Evolutionary conservation across 2,888 invertebrate genomes (phyloP), one percentile per base, ranked within the genome.

Genomic region (Pristionchus fissidentatus): DNA sequence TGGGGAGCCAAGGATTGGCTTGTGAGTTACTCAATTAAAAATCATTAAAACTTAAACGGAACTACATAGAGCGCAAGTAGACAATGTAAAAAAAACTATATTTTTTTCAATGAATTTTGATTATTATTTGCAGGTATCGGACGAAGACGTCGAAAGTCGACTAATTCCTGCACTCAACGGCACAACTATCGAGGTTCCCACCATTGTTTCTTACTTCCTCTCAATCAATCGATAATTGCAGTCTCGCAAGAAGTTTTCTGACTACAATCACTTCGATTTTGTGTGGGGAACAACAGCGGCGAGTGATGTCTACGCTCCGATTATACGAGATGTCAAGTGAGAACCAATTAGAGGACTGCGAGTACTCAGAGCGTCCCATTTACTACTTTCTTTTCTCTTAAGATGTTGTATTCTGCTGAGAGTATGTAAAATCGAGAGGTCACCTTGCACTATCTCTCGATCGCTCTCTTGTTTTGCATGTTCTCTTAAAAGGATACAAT

Each of bases 201-300:
- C 62, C 38, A n/a, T 15, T n/a, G n/a, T n/a, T n/a, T 49, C 32
- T 41, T 49, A 49, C 32, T 43, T 26, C 13, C 3, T 41, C 43
- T n/a, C 26, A n/a, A n/a, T 19, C 10, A 49, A 49, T 19, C 19
- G 49, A 15, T 49, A 10, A 15, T 49, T 49, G 49, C 19, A 84
- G 70, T 19, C 49, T 49, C 75, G 75, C 32, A 60, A 70, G 46
- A 43, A 81, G 29, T 41, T 85, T 8, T 8, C 32, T 10, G 84
- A 85, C 32, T 85, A 85, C 79, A 85, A 85, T 62, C 85, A 85
- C 66, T 62, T 85, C 79, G 84, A 84, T 60, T 84, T 83, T 73
- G 83, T 84, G 15, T 84, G 84, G 84, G 84, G 84, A 32, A 55
- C 41, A 22, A 70, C 62, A 3, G 84, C 84, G 10, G 77, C 83